Percentiles rank a stretch among this genome's conserved stretches.
phyloP scores from a whole-genome alignment of 2,113 vertebrate genomes.

The Monopterus albus region DNA sequence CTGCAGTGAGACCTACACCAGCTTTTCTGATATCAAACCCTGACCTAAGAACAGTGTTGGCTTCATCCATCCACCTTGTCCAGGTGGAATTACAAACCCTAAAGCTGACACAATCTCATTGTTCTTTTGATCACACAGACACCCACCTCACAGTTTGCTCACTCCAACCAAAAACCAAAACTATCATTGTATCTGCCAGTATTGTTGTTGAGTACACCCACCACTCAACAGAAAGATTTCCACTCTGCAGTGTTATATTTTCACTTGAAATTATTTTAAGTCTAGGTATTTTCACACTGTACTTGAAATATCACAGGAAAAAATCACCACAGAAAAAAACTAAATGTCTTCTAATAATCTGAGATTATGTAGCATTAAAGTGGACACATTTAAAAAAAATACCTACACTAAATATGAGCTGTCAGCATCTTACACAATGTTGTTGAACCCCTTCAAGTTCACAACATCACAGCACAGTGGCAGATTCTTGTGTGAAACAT shows the following conservation, averaged over 20 bases:
- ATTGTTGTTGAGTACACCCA: not conserved
- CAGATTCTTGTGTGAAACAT: constrained; percentile 34
- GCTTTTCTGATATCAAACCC: constrained; percentile 89
- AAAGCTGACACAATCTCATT: not conserved
- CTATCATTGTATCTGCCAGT: not conserved
- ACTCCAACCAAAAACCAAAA: constrained; percentile 11
- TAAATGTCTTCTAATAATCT: not conserved
- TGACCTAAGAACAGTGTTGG: constrained; percentile 64
- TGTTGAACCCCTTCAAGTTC: not conserved
- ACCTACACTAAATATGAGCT: constrained; percentile 21
- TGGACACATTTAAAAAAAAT: not conserved
- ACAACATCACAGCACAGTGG: not conserved
- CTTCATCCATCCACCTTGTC: constrained; percentile 80
- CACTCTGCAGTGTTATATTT: constrained; percentile 11
- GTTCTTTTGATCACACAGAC: not conserved
- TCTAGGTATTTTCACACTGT: no score
- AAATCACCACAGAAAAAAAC: not conserved
- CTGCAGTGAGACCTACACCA: constrained; percentile 92
- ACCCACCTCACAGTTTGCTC: not conserved
- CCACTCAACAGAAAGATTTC: not conserved
- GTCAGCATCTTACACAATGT: not conserved
- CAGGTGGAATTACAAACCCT: not conserved
- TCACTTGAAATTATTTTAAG: not conserved
- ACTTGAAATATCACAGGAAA: no score
- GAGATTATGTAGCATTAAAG: constrained; percentile 60